A percentile compares a stretch with the other conserved stretches of the same genome.
These are phyloP conservation scores for Galbula dea DNA, from an alignment of 2,113 vertebrate species.

Conservation along the genomic window DNA sequence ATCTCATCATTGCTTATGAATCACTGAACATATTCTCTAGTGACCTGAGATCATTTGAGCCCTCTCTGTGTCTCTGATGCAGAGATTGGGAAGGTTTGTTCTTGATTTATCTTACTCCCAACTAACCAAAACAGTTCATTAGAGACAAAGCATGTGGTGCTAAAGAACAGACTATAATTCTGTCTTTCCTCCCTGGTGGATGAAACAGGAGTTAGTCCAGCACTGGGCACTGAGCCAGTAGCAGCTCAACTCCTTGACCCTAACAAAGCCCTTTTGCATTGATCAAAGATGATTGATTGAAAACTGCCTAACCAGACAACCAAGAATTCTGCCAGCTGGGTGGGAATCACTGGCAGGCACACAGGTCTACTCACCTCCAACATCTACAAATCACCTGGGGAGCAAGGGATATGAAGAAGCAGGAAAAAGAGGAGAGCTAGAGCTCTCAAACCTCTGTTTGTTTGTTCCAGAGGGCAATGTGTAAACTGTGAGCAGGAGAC, in stretches of 20 bases:
- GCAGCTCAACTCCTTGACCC: not conserved
- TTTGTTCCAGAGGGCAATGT: not conserved
- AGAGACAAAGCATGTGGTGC: not conserved
- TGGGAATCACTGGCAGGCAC: not conserved
- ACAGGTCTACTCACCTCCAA: not conserved
- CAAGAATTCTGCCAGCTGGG: not conserved
- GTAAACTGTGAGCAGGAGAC: not conserved
- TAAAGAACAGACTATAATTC: not conserved
- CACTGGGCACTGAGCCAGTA: not conserved
- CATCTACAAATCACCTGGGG: not conserved
- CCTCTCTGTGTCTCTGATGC: not conserved
- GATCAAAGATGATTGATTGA: not conserved
- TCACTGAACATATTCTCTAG: not conserved
- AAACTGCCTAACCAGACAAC: not conserved
- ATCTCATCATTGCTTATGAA: not conserved
- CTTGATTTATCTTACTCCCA: not conserved
- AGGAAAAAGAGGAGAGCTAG: not conserved
- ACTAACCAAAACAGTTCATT: not conserved
- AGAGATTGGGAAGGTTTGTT: not conserved
- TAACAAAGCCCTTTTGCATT: not conserved
- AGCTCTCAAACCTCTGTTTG: not conserved
- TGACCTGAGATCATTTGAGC: not conserved
- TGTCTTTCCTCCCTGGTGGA: not conserved
- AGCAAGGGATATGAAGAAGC: not conserved
- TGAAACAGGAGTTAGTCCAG: not conserved